These are phyloP conservation scores for Amphipoea lucens DNA, from an alignment of 2,888 invertebrate species.

Conservation along the genomic window DNA sequence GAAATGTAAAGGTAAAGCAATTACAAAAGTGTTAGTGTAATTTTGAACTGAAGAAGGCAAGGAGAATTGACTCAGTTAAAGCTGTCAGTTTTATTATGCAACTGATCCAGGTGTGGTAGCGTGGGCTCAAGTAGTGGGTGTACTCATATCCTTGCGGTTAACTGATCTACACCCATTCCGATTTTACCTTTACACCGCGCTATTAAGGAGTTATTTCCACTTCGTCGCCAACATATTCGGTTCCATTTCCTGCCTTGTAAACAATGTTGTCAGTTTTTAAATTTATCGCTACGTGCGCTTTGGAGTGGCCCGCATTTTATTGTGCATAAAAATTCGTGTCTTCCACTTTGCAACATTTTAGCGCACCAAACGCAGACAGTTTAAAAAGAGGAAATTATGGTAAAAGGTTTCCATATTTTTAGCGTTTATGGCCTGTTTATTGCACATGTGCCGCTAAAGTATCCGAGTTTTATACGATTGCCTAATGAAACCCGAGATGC, in stretches of 20 bases:
- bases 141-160: constrained; percentile 59
- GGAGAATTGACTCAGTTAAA: constrained; percentile 30
- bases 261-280: constrained; percentile 44
- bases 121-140: constrained; percentile 66
- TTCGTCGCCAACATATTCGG: constrained; percentile 26
- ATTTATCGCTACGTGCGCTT: constrained; percentile 29
- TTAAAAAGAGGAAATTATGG: constrained; percentile 72
- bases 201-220: constrained; percentile 46
- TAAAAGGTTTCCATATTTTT: constrained; percentile 73
- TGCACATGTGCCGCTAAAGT: constrained; percentile 69
- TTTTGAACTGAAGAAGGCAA: constrained; percentile 34
- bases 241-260: constrained; percentile 30
- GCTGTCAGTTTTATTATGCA: constrained; percentile 50
- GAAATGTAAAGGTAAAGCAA: neutral
- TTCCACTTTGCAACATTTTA: constrained; percentile 64
- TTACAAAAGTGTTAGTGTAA: constrained; percentile 4
- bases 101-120: constrained; percentile 60
- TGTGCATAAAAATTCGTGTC: constrained; percentile 39
- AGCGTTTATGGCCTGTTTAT: constrained; percentile 75
- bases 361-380: constrained; percentile 60
- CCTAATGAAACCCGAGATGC: constrained; percentile 79
- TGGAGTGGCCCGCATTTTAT: constrained; percentile 52
- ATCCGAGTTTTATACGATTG: constrained; percentile 72
- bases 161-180: constrained; percentile 51
- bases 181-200: constrained; percentile 36